Evolutionary conservation across 1,140 invertebrate genomes (phyloP).

Genomic region (Drosophila melanogaster): Release_6_plus_ISO1_MT NT_033779.5:8786501-8787000

Average conservation of each 20-base stretch:
- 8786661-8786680: too few relatives aligned
- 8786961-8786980: constrained; percentile 85
- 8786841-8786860: constrained; percentile 45
- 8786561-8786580: neutral
- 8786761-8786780: neutral
- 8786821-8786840: constrained; percentile 49
- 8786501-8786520: constrained; percentile 4
- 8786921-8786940: constrained; percentile 18
- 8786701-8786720: neutral
- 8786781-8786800: constrained; percentile 10
- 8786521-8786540: neutral
- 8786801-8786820: constrained; percentile 33
- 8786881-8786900: constrained; percentile 54
- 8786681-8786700: too few relatives aligned
- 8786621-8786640: too few relatives aligned
- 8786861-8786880: constrained; percentile 18
- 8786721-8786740: neutral
- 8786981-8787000: constrained; percentile 85
- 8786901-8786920: constrained; percentile 47
- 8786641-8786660: too few relatives aligned
- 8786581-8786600: too few relatives aligned
- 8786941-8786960: constrained; percentile 74
- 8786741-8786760: neutral
- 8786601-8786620: too few relatives aligned
- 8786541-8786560: neutral